These are phyloP conservation scores for Enteromius treurensis DNA, from an alignment of 2,797 vertebrate genomes.

Conservation along the genomic window DNA sequence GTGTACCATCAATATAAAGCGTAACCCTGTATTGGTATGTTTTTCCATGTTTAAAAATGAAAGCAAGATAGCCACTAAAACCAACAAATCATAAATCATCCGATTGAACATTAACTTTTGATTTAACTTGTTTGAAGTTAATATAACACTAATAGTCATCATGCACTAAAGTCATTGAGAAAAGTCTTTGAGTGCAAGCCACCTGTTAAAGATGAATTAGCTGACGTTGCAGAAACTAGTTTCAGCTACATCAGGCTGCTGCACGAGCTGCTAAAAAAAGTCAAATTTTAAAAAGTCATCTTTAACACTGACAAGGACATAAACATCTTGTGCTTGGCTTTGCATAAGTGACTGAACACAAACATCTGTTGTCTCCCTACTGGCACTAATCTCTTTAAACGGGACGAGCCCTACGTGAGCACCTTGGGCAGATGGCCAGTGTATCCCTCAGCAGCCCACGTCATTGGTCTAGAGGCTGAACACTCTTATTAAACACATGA, in stretches of 20 bases:
- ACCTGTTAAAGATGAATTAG: constrained; percentile 26
- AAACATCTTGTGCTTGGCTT: constrained; percentile 60
- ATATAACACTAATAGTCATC: constrained; percentile 24
- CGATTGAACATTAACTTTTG: constrained; percentile 30
- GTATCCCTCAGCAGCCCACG: constrained; percentile 46
- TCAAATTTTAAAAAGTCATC: constrained; percentile 16
- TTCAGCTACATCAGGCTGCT: constrained; percentile 41
- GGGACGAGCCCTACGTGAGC: constrained; percentile 51
- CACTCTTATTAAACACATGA: constrained; percentile 60
- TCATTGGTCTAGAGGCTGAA: constrained; percentile 48
- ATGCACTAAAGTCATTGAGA: neutral
- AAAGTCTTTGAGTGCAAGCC: constrained; percentile 4
- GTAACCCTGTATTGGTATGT: neutral
- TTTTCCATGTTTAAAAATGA: neutral
- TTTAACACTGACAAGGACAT: constrained; percentile 53
- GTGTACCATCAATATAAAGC: too few species aligned
- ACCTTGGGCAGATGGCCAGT: constrained; percentile 61
- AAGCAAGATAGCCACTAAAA: neutral
- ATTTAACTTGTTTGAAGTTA: constrained; percentile 9
- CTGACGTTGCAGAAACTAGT: constrained; percentile 49
- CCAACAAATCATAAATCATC: constrained; percentile 13
- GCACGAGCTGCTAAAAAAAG: constrained; percentile 28
- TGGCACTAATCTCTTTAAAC: constrained; percentile 62
- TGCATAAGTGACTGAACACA: constrained; percentile 47
- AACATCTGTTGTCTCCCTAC: constrained; percentile 55